Evolutionary conservation across 2,888 invertebrate species (phyloP).

Genomic region (Yponomeuta malinellus): DNA sequence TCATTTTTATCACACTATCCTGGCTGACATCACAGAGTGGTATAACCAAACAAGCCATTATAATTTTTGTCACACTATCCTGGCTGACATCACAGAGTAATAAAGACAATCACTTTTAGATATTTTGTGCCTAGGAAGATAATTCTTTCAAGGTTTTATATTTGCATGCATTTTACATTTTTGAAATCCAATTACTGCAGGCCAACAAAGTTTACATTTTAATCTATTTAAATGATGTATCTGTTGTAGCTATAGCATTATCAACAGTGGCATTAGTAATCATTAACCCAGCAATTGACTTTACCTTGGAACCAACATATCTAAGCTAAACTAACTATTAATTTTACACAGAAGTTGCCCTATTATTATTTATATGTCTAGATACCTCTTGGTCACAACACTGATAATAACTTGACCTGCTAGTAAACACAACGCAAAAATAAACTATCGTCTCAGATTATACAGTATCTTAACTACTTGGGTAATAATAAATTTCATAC

Average conservation of each 20-base stretch:
- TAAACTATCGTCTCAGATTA: neutral
- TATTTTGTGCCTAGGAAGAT: neutral
- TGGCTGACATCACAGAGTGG: neutral
- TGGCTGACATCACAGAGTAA: neutral
- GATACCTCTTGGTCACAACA: neutral
- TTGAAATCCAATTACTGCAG: neutral
- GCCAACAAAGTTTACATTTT: neutral
- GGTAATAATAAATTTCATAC: too few relatives aligned
- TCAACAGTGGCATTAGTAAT: neutral
- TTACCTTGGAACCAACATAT: neutral
- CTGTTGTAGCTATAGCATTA: too few relatives aligned
- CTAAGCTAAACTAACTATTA: neutral
- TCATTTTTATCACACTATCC: neutral
- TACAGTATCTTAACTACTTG: neutral
- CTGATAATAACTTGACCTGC: neutral
- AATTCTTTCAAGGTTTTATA: neutral
- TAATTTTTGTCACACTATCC: neutral
- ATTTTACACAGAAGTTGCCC: neutral
- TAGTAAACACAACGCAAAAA: neutral
- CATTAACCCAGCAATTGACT: neutral
- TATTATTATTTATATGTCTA: neutral
- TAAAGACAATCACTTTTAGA: neutral
- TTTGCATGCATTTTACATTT: neutral
- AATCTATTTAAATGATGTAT: too few relatives aligned
- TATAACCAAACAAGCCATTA: neutral